phyloP scores from a whole-genome alignment of 2,888 invertebrate genomes.

The Drosophila stalkeri region DNA sequence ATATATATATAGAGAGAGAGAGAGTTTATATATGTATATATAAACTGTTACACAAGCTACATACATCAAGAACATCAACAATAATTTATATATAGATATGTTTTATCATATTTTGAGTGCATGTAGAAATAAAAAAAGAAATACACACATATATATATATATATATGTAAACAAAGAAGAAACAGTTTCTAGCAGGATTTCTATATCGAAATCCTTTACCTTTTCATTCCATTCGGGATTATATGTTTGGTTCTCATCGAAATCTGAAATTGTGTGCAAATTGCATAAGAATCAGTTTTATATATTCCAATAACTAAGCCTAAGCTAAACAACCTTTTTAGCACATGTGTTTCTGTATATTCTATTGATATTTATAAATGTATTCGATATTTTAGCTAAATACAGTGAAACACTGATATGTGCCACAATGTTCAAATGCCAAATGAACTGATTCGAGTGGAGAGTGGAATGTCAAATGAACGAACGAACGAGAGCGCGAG shows the following conservation, averaged over 20 bases:
- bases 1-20: slow-evolving; percentile 14
- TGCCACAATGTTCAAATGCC: slow-evolving; percentile 33
- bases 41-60: slow-evolving; percentile 39
- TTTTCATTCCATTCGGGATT: slow-evolving; percentile 85
- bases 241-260: slow-evolving; percentile 85
- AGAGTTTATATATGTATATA: slow-evolving; percentile 7
- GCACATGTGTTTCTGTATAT: background rate
- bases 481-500: slow-evolving; percentile 7
- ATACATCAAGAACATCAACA: slow-evolving; percentile 13
- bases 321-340: slow-evolving; percentile 14
- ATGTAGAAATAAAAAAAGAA: slow-evolving; percentile 33
- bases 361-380: slow-evolving; percentile 29
- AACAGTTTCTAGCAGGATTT: slow-evolving; percentile 52
- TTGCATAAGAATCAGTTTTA: slow-evolving; percentile 55
- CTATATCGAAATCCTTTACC: slow-evolving; percentile 80
- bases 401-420: slow-evolving; percentile 31
- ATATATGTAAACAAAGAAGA: slow-evolving; percentile 40
- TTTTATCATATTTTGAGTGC: slow-evolving; percentile 54
- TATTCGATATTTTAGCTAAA: slow-evolving; percentile 12
- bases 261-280: slow-evolving; percentile 84
- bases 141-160: slow-evolving; percentile 1
- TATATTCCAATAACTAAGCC: slow-evolving; percentile 5
- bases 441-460: slow-evolving; percentile 12
- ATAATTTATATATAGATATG: slow-evolving; percentile 13
- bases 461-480: slow-evolving; percentile 24